Evolutionary conservation across 2,113 vertebrate genomes (phyloP), one percentile per base, ranked within the genome.

Genomic region (Esox niger): DNA sequence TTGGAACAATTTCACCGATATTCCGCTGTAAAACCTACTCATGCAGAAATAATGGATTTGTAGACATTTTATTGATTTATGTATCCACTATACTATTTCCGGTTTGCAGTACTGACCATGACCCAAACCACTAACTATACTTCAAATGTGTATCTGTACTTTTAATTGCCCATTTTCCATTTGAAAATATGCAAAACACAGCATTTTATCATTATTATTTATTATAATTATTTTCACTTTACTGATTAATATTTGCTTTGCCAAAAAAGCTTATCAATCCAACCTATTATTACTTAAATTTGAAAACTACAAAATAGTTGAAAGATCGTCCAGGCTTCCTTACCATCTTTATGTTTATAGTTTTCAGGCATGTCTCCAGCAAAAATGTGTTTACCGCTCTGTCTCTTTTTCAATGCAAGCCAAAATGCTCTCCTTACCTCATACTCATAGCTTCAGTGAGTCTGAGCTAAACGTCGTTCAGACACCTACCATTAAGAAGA

Each of bases 11-110:
- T 70, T 74, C 70, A 78, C 76, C 38, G 47, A 29, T 69, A 75
- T 80, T 78, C 75, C 69, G 74, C 69, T 68, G 52, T 66, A 76
- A 80, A 86, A 79, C 73, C 71, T 74, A 76, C 75, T 72, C 52
- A 38, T 64, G 78, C 61, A 47, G 43, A 64, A 43, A 69, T 78
- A 86, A 82, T 83, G 80, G 84, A 78, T 78, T 86, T 79, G 64
- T 73, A 70, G 79, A 72, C 62, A n/a, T 76, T 78, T 66, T 76
- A 73, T 83, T 73, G 83, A 79, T 87, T 49, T 56, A 62, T 63
- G 62, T n/a, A 66, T 26, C 4, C 25, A 13, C 23, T 57, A 9
- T 57, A 57, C 47, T 59, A 54, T 67, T 70, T 78, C 57, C 69
- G 52, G 67, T 54, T 38, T 62, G 38, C 29, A 57, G 58, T 32